Base-by-base conservation (phyloP, 2,797 vertebrate species). In the Pseudochaenichthys georgianus region DNA sequence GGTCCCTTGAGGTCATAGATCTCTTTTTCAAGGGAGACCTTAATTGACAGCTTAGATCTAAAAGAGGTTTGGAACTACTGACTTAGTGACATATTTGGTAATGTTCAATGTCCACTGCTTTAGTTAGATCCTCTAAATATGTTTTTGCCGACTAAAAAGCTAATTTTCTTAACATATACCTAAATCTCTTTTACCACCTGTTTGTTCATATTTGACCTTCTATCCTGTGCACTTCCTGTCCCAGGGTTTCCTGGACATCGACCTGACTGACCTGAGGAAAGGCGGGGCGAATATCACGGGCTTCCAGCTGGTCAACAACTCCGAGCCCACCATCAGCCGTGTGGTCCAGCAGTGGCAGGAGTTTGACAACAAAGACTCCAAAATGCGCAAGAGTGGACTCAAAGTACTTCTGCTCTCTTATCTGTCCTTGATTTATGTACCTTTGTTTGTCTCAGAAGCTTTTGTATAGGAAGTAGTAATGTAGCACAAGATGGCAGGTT, bases 201-300 rank as follows among this genome's bases (percentile, higher is more conserved):
- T 45, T 9, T 54, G 34, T 10, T 66, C 23, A 68, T 9, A 23
- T 10, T 23, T 50, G 12, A 41, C 13, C 17, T 57, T 8, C 67
- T 13, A 58, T 7, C 5, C 15, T 77, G n/a, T 82, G 54, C 63
- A 3, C 50, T 61, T 67, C 38, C 34, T 78, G 19, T 75, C 51
- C 23, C 87, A 99, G 98, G 98, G 98, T n/a, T 99, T 99, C 90
- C 95, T 99, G 94, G 98, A 99, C 88, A 97, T 99, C 3, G 96
- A 99, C 87, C 91, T 99, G 84, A 96, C 95, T 28, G 97, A 98
- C 85, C 97, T 99, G 91, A 97, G 95, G 83, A 97, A 98, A 87
- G 98, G 97, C 0, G 98, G 98, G 1, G 98, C 97, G 6, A 99
- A 99, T 10, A 97, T 99, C 81, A 99, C 98, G 0, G 98, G 98